Percentiles rank a stretch among this genome's conserved stretches.
phyloP scores from a whole-genome alignment of 2,888 invertebrate genomes.

The Coelogynopora nodosa region DNA sequence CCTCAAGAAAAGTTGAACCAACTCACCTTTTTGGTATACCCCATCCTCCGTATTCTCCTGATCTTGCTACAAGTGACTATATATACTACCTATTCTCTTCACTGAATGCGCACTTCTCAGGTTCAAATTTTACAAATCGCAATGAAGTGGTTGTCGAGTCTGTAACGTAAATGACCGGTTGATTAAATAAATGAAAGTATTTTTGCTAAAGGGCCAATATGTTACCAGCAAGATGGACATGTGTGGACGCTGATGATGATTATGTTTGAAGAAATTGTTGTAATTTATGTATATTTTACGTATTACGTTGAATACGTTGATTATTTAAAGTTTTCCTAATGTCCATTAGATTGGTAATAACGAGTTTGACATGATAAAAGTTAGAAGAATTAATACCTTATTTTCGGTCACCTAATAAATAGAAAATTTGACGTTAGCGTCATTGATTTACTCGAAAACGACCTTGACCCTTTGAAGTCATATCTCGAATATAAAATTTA shows the following conservation, averaged over 20 bases:
- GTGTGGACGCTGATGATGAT: neutral
- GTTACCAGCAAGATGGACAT: neutral
- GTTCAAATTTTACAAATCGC: neutral
- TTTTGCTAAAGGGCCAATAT: neutral
- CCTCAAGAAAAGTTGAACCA: too few relatives aligned
- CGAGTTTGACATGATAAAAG: too few relatives aligned
- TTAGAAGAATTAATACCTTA: too few relatives aligned
- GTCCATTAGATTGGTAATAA: too few relatives aligned
- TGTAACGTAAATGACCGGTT: neutral
- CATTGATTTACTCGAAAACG: too few relatives aligned
- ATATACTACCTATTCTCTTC: neutral
- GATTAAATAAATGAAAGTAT: neutral
- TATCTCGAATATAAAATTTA: too few relatives aligned
- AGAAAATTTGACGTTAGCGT: too few relatives aligned
- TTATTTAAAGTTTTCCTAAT: too few relatives aligned
- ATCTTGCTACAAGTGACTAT: neutral
- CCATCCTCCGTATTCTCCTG: neutral
- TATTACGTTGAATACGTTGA: too few relatives aligned
- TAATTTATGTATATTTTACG: neutral
- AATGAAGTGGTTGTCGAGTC: neutral
- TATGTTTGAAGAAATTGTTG: neutral
- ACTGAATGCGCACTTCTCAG: neutral
- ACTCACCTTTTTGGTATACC: neutral
- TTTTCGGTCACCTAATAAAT: too few relatives aligned
- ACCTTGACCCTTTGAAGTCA: too few relatives aligned